Percentiles rank a stretch among this genome's conserved stretches.
Evolutionary conservation across 2,113 vertebrate genomes (phyloP).

Genomic region (Oceanodroma tethys): DNA sequence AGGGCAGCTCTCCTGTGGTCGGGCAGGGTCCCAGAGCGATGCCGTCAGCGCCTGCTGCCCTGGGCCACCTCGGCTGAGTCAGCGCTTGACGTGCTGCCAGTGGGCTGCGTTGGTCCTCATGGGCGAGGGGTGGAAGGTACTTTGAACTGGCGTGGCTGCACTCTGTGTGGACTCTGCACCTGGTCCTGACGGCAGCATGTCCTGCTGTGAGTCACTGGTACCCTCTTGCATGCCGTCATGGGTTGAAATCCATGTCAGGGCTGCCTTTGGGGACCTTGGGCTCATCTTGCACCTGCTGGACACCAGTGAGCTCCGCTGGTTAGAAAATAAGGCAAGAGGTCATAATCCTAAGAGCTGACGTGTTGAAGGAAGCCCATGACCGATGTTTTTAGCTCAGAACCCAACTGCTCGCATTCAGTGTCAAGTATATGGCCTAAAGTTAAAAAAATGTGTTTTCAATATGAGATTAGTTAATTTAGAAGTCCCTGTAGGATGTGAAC

Average conservation of each 20-base stretch:
- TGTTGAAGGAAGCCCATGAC: not conserved
- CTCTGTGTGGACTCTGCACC: not conserved
- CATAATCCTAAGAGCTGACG: not conserved
- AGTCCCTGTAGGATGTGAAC: not conserved
- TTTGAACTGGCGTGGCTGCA: not conserved
- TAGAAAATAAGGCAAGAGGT: not conserved
- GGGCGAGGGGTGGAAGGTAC: not conserved
- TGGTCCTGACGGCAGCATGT: not conserved
- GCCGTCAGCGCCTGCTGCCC: not conserved
- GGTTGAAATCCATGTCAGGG: not conserved
- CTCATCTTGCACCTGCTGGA: not conserved
- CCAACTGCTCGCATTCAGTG: not conserved
- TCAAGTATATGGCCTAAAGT: not conserved
- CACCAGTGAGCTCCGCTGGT: not conserved
- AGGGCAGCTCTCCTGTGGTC: not conserved
- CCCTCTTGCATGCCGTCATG: not conserved
- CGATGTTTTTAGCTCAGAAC: not conserved
- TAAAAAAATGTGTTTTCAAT: not conserved
- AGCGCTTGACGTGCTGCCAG: not conserved
- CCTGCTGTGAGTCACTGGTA: not conserved
- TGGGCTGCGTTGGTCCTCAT: rapidly evolving
- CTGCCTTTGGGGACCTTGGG: not conserved
- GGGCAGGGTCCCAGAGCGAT: not conserved
- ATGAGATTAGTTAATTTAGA: not conserved
- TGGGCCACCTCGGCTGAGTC: not conserved